Conservation (phyloP, 2,888 invertebrate species). For the Lithosia quadra region DNA sequence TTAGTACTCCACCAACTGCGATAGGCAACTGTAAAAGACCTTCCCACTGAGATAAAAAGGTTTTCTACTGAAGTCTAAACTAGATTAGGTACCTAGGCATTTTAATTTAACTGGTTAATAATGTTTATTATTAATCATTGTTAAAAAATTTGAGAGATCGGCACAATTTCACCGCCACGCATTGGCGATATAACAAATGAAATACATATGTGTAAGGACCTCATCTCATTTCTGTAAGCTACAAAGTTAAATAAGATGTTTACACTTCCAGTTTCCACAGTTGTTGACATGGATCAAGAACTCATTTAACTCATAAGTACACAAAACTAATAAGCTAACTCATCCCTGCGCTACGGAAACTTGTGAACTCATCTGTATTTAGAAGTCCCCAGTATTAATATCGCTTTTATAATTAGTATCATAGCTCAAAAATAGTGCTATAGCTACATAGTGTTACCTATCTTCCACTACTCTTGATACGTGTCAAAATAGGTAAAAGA, state of each 20-base stretch:
- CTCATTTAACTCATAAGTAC: background rate
- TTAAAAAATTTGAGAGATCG: no score
- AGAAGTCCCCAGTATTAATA: background rate
- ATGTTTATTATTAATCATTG: no score
- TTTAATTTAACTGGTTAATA: no score
- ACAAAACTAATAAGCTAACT: background rate
- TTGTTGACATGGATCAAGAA: constrained; percentile 8
- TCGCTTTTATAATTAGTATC: background rate
- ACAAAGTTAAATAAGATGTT: background rate
- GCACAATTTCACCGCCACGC: background rate
- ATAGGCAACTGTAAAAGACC: constrained; percentile 37
- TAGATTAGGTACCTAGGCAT: background rate
- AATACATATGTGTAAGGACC: background rate
- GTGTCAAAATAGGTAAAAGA: no score
- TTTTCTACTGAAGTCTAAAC: background rate
- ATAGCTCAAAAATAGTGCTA: no score
- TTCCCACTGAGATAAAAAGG: constrained; percentile 19
- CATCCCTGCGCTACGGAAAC: background rate
- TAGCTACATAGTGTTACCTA: no score
- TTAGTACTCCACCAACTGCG: constrained; percentile 29
- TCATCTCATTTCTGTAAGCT: background rate
- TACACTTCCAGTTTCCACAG: background rate
- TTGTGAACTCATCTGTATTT: background rate
- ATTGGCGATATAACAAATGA: background rate
- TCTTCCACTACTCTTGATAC: no score